A percentile compares a stretch with the other conserved stretches of the same genome.
Evolutionary conservation across 2,888 invertebrate genomes (phyloP).

Genomic region (Cosmia pyralina): DNA sequence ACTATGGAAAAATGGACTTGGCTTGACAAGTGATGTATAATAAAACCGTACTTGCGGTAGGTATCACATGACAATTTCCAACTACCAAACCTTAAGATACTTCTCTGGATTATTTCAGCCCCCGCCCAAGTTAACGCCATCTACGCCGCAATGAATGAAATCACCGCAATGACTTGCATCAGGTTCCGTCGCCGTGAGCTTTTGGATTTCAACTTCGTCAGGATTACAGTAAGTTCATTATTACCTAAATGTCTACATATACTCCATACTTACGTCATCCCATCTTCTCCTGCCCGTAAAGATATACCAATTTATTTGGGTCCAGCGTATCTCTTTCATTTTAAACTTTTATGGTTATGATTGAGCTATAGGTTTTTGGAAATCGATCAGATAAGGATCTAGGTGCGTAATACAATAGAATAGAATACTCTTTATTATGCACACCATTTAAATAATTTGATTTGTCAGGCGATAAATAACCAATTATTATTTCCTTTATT

Average conservation of each 20-base stretch:
- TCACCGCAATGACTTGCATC: conserved; percentile 64
- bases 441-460: no score
- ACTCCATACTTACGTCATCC: background rate
- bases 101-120: conserved; percentile 33
- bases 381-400: conserved; percentile 5
- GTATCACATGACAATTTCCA: background rate
- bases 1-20: no score
- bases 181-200: conserved; percentile 63
- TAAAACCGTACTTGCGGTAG: background rate
- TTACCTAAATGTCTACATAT: background rate
- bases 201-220: conserved; percentile 62
- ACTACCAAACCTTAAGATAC: background rate
- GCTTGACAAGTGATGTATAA: background rate
- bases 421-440: no score
- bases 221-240: conserved; percentile 65
- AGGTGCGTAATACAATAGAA: no score
- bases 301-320: background rate
- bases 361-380: background rate
- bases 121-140: conserved; percentile 47
- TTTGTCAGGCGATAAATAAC: background rate
- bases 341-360: background rate
- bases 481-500: no score
- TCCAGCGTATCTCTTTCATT: no score
- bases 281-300: background rate
- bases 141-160: conserved; percentile 40